Percentiles rank a stretch among this genome's conserved stretches.
phyloP scores from a whole-genome alignment of 2,113 vertebrate genomes.

The Mugil cephalus region DNA sequence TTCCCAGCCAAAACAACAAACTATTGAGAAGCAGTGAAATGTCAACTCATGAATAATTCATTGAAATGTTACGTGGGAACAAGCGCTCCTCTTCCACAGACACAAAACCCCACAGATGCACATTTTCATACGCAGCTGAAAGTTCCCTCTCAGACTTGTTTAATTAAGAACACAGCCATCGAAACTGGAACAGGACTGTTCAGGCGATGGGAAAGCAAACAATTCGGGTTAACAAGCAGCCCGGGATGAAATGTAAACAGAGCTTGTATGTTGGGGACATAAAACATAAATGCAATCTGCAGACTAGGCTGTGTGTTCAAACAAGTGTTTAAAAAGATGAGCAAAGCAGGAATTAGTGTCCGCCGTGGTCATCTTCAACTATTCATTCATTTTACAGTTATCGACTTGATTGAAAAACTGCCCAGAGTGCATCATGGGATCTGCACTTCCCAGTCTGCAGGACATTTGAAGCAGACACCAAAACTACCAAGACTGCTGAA shows the following conservation, averaged over 20 bases:
- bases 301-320: not conserved
- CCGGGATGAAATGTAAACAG: not conserved
- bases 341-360: too few relatives aligned
- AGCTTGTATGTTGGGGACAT: not conserved
- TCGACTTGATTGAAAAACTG: too few relatives aligned
- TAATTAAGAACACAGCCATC: constrained; percentile 4
- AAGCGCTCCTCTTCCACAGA: constrained; percentile 30
- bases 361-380: too few relatives aligned
- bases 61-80: constrained; percentile 40
- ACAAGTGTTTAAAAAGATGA: too few relatives aligned
- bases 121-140: constrained; percentile 3
- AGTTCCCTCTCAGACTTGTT: not conserved
- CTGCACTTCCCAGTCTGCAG: too few relatives aligned
- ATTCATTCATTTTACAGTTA: too few relatives aligned
- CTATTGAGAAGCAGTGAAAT: constrained; percentile 59
- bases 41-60: constrained; percentile 73
- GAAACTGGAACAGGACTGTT: not conserved
- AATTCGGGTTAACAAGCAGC: not conserved
- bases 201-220: not conserved
- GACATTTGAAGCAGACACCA: too few relatives aligned
- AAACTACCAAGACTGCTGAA: too few relatives aligned
- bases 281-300: not conserved
- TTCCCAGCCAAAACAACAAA: constrained; percentile 48
- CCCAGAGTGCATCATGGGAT: too few relatives aligned
- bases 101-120: constrained; percentile 31